Percentiles rank a stretch among this genome's conserved stretches.
Evolutionary conservation across 2,113 vertebrate species (phyloP).

Genomic region (Chloropsis hardwickii): DNA sequence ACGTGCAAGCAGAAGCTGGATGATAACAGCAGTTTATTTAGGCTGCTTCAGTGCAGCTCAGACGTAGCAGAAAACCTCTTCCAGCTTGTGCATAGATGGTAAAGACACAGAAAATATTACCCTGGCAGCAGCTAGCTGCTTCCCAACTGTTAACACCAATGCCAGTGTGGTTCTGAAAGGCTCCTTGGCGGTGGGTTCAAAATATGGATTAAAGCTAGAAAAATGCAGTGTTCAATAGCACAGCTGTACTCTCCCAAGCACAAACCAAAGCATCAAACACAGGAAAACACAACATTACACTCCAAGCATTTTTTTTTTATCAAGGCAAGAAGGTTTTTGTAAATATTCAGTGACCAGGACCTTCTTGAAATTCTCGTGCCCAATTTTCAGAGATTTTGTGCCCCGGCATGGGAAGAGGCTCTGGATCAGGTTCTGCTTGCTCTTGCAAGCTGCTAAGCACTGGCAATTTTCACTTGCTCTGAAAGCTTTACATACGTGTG

Average conservation of each 20-base stretch:
- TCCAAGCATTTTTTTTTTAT: background rate
- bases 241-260: background rate
- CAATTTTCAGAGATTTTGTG: background rate
- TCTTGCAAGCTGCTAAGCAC: background rate
- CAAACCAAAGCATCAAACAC: background rate
- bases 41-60: background rate
- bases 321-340: background rate
- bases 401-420: background rate
- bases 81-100: background rate
- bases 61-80: background rate
- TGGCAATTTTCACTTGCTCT: background rate
- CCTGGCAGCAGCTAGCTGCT: background rate
- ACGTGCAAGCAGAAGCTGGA: fast-evolving
- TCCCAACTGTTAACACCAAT: background rate
- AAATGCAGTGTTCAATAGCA: background rate
- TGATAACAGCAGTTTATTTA: background rate
- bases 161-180: background rate
- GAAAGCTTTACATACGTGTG: background rate
- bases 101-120: background rate
- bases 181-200: fast-evolving
- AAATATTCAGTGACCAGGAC: background rate
- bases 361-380: background rate
- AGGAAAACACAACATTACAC: background rate
- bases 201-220: background rate
- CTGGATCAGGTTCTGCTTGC: background rate